Evolutionary conservation across 2,113 vertebrate species (phyloP).

Genomic region (Pardalotus punctatus): DNA sequence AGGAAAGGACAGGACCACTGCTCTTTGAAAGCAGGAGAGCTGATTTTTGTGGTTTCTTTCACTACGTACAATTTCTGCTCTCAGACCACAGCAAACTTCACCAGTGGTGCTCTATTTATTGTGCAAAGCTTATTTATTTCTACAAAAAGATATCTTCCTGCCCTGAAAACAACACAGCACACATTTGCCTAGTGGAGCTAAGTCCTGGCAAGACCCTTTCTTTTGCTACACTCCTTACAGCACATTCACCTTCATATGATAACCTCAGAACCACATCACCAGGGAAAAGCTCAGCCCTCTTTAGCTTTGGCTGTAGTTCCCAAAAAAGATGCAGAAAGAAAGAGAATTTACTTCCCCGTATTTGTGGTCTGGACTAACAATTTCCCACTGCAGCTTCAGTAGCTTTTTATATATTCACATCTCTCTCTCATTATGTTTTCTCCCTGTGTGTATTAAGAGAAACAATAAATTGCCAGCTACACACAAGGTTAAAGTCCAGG

Average conservation of each 20-base stretch:
- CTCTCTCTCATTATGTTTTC: background rate
- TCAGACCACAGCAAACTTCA: background rate
- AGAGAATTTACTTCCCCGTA: fast-evolving
- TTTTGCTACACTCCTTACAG: background rate
- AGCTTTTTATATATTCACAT: background rate
- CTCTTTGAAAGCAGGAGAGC: background rate
- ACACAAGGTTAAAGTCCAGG: background rate
- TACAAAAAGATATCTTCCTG: background rate
- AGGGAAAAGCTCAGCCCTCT: background rate
- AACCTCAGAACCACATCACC: background rate
- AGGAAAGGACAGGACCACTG: background rate
- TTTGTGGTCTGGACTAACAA: background rate
- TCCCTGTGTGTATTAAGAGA: background rate
- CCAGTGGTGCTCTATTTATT: background rate
- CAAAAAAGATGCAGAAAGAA: background rate
- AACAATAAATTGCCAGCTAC: background rate
- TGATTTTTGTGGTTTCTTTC: background rate
- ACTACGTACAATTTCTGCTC: background rate
- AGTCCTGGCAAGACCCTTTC: background rate
- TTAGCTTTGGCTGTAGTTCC: background rate
- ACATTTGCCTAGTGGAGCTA: background rate
- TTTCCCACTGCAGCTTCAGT: background rate
- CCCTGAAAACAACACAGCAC: background rate
- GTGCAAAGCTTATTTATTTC: background rate
- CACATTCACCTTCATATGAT: background rate